phyloP scores from a whole-genome alignment of 2,797 vertebrate species.

The Cirrhinus mrigala region DNA sequence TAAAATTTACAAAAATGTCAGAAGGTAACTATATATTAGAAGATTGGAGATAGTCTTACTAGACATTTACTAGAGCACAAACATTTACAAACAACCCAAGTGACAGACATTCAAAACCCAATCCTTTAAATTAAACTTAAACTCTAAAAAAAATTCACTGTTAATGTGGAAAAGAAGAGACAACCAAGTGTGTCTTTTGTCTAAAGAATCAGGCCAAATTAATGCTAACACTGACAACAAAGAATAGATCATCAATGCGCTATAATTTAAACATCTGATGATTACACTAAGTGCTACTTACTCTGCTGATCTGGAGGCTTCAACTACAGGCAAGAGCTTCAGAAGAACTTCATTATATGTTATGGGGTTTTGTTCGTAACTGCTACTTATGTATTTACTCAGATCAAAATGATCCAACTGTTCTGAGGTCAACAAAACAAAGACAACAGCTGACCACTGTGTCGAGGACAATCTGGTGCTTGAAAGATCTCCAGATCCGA shows the following conservation, averaged over 20 bases:
- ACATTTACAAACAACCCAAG: no score
- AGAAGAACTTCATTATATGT: neutral
- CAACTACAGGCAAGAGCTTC: conserved; percentile 7
- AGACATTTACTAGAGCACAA: no score
- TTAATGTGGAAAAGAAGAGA: no score
- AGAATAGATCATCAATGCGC: neutral
- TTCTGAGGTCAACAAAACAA: neutral
- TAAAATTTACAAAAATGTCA: no score
- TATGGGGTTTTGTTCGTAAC: accelerated
- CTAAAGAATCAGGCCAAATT: neutral
- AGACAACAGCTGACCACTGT: conserved; percentile 17
- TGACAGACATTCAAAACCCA: no score
- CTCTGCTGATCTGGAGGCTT: neutral
- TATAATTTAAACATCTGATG: no score
- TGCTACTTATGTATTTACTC: neutral
- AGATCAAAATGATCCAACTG: neutral
- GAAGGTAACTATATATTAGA: no score
- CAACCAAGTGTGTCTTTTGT: no score
- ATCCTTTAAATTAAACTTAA: no score
- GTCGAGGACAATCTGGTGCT: neutral
- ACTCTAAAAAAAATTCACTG: neutral
- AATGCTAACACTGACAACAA: neutral
- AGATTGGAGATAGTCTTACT: no score
- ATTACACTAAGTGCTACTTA: neutral
- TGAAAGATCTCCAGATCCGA: neutral